These are phyloP conservation scores for Lycorma delicatula DNA, from an alignment of 1,140 invertebrate species.

Conservation along the genomic window DNA sequence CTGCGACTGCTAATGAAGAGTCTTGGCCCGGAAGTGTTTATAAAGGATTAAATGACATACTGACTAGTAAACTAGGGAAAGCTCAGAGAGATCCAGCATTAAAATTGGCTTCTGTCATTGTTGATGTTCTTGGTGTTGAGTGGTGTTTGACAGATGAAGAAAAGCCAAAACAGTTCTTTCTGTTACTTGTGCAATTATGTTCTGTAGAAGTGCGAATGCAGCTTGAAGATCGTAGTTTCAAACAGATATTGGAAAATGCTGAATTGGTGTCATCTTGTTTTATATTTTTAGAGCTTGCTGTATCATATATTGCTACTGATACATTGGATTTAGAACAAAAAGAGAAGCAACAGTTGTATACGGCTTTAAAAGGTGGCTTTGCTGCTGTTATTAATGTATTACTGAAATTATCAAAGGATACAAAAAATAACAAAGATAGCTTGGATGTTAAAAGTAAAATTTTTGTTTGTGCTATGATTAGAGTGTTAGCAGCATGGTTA, in stretches of 20 bases:
- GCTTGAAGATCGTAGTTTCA: constrained; percentile 69
- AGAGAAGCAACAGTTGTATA: constrained; percentile 82
- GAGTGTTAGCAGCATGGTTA: constrained; percentile 78
- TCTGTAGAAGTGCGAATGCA: constrained; percentile 90
- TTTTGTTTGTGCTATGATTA: constrained; percentile 71
- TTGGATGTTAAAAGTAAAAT: constrained; percentile 54
- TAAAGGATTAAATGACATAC: constrained; percentile 68
- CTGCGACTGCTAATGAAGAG: constrained; percentile 51
- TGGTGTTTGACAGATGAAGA: constrained; percentile 71
- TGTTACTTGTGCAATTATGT: constrained; percentile 73
- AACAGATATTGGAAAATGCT: constrained; percentile 62
- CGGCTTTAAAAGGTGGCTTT: constrained; percentile 83
- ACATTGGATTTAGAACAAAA: constrained; percentile 76
- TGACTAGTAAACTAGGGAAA: constrained; percentile 78
- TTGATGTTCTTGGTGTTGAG: constrained; percentile 75
- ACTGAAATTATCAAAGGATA: constrained; percentile 44
- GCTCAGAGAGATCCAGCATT: constrained; percentile 80
- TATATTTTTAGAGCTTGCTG: constrained; percentile 67
- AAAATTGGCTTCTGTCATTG: constrained; percentile 65
- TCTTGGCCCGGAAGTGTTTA: constrained; percentile 69
- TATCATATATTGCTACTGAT: constrained; percentile 72
- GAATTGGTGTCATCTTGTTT: constrained; percentile 77
- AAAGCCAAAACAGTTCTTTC: constrained; percentile 69
- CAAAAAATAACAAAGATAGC: constrained; percentile 55
- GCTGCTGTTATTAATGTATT: constrained; percentile 69